Base-by-base conservation (phyloP, 2,888 invertebrate species). In the Cenopis cana region DNA sequence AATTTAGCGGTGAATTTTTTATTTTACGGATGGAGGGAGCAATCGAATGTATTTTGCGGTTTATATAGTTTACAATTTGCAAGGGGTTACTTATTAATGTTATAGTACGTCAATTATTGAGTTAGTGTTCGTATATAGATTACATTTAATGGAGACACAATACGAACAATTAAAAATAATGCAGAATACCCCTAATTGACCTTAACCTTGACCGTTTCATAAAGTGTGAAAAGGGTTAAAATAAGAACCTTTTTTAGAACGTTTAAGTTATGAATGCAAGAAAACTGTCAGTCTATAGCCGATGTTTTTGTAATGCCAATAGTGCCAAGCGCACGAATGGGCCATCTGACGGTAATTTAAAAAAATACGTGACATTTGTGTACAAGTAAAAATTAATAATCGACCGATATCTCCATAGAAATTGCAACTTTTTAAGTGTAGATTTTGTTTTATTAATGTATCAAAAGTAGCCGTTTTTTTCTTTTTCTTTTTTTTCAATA, bases 1-100 rank as follows among this genome's bases (percentile, higher is more conserved):
- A 70, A 70, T 70, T 70, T 70, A 36, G 36, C 54, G 60, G 54
- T 70, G 54, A 33, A 70, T 70, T 66, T 70, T 70, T 70, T 41
- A 70, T 60, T 41, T 10, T 52, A 24, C 41, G 46, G 17, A 61
- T 11, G 24, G 60, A 60, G 60, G 38, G 20, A 64, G 9, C 29
- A 29, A 64, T 62, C 33, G 36, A 9, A n/a, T 52, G 64, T 38
- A 17, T 33, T 36, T 64, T 64, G 64, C 64, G 38, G 64, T 64
- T 64, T 36, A 54, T 64, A 52, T 64, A 38, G 52, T 54, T 64
- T 18, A 50, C n/a, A 36, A 59, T 55, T 52, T 38, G 18, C 10
- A 20, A 20, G 38, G 36, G 52, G 64, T 38, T 24, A 60, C 60
- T 46, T 60, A 60, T 46, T 60, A 29, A n/a, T n/a, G 52, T 52